Evolutionary conservation across 1,140 invertebrate genomes (phyloP).

Genomic region (Frieseomelitta varia): DNA sequence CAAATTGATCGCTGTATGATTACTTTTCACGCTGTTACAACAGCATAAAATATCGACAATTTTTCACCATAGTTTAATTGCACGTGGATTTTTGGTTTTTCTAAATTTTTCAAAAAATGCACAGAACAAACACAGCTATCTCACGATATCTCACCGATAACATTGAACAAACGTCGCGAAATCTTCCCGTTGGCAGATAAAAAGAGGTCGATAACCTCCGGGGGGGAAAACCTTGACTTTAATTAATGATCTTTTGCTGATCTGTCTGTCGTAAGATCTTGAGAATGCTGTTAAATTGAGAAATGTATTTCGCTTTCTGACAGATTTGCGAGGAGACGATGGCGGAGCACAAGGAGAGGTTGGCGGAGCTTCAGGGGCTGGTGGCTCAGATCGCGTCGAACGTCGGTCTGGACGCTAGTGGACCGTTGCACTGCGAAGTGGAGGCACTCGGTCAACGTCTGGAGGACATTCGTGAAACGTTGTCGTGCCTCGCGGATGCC

Average conservation of each 20-base stretch:
- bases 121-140: background rate
- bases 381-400: slow-evolving; percentile 89
- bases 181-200: background rate
- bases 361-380: slow-evolving; percentile 88
- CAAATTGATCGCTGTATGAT: too few relatives aligned
- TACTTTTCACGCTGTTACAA: too few relatives aligned
- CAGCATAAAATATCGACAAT: too few relatives aligned
- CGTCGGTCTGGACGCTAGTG: slow-evolving; percentile 87
- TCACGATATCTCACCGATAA: background rate
- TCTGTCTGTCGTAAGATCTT: too few relatives aligned
- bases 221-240: background rate
- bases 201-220: background rate
- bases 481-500: slow-evolving; percentile 88
- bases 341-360: slow-evolving; percentile 86
- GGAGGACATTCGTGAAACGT: slow-evolving; percentile 88
- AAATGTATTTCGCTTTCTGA: slow-evolving; percentile 10
- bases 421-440: slow-evolving; percentile 88
- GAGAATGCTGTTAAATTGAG: background rate
- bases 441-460: slow-evolving; percentile 89
- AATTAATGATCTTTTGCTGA: background rate
- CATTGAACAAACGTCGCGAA: background rate
- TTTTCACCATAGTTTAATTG: too few relatives aligned
- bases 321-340: slow-evolving; percentile 90
- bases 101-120: too few relatives aligned
- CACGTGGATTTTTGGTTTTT: too few relatives aligned